phyloP scores from a whole-genome alignment of 2,113 vertebrate species.

The Nematolebias whitei region DNA sequence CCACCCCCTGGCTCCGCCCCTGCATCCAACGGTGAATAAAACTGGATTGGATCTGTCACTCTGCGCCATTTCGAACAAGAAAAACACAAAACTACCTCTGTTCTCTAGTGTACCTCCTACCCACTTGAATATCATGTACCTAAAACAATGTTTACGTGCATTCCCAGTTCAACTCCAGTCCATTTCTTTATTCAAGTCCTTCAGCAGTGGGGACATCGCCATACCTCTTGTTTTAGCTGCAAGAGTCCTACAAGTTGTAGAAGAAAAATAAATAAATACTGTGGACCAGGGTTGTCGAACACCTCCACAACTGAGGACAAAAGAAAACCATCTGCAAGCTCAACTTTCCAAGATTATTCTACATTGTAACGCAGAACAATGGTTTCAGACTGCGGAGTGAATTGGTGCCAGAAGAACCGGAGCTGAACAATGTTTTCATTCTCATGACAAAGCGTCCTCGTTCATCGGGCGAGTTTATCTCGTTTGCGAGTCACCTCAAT shows the following conservation, averaged over 20 bases:
- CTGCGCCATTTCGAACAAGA: too few species aligned
- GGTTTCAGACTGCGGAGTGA: neutral
- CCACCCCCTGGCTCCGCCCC: too few species aligned
- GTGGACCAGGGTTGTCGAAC: constrained; percentile 60
- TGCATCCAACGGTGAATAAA: too few species aligned
- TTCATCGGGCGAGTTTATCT: constrained; percentile 42
- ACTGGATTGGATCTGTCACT: too few species aligned
- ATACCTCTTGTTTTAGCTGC: too few species aligned
- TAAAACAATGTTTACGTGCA: too few species aligned
- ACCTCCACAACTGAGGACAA: constrained; percentile 17
- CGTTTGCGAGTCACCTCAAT: constrained; percentile 43
- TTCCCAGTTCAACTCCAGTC: too few species aligned
- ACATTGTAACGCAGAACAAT: constrained; percentile 37
- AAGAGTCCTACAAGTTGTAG: neutral
- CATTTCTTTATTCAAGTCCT: too few species aligned
- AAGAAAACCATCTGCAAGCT: constrained; percentile 46
- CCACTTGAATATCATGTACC: too few species aligned
- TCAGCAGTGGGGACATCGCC: too few species aligned
- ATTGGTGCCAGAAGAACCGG: neutral
- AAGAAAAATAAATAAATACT: constrained; percentile 53
- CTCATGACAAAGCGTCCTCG: constrained; percentile 25
- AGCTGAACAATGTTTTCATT: constrained; percentile 25
- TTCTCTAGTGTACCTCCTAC: too few species aligned
- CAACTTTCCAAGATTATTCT: constrained; percentile 37
- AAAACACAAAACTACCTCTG: too few species aligned